Conservation (phyloP, 2,888 invertebrate species). For the Cerastis rubricosa region DNA sequence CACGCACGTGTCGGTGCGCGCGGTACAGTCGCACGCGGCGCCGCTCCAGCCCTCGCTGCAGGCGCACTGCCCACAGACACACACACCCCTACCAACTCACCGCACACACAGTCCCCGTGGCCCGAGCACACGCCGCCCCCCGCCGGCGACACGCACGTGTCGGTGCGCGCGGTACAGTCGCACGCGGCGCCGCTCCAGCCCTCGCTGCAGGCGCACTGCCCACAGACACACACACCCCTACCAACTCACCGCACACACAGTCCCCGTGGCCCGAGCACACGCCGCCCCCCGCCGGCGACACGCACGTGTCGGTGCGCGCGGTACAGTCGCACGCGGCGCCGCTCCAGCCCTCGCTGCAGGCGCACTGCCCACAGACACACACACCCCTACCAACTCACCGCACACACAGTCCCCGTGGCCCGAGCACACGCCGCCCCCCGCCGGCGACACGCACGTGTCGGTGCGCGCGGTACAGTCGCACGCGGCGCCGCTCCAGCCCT, state of each 20-base stretch:
- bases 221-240: constrained; percentile 94
- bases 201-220: constrained; percentile 92
- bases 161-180: constrained; percentile 88
- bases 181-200: constrained; percentile 91
- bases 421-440: constrained; percentile 91
- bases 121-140: constrained; percentile 92
- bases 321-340: constrained; percentile 91
- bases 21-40: constrained; percentile 90
- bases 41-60: constrained; percentile 92
- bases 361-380: constrained; percentile 94
- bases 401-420: constrained; percentile 94
- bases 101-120: constrained; percentile 94
- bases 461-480: constrained; percentile 90
- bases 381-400: constrained; percentile 92
- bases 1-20: constrained; percentile 86
- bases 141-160: constrained; percentile 89
- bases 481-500: constrained; percentile 90
- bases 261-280: constrained; percentile 94
- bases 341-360: constrained; percentile 91
- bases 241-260: constrained; percentile 92
- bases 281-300: constrained; percentile 86
- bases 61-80: constrained; percentile 94
- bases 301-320: constrained; percentile 86
- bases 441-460: constrained; percentile 89
- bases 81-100: constrained; percentile 92